Evolutionary conservation across 2,113 vertebrate species (phyloP).

Genomic region (Oreotragus oreotragus): DNA sequence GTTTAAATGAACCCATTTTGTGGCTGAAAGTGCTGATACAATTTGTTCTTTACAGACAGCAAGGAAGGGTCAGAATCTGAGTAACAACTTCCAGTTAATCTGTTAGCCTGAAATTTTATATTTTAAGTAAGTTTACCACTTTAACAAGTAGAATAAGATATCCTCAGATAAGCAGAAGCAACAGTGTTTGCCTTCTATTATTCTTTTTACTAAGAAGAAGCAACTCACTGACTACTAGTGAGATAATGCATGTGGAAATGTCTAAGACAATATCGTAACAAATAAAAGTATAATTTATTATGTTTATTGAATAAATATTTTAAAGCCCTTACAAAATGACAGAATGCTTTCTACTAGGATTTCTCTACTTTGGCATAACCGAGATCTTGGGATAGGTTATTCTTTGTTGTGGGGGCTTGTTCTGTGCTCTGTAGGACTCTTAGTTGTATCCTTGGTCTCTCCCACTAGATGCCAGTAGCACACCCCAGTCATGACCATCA

Average conservation of each 20-base stretch:
- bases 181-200: neutral
- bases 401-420: neutral
- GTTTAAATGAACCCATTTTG: slow-evolving; percentile 48
- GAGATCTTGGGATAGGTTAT: neutral
- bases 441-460: neutral
- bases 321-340: neutral
- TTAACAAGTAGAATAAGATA: neutral
- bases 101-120: neutral
- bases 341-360: neutral
- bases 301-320: neutral
- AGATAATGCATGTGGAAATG: neutral
- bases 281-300: neutral
- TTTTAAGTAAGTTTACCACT: neutral
- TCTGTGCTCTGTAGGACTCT: neutral
- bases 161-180: neutral
- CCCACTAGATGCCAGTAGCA: too few relatives aligned
- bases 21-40: neutral
- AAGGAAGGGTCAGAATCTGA: neutral
- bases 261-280: neutral
- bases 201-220: neutral
- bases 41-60: neutral
- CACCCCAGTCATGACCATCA: neutral
- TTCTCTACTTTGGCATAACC: neutral
- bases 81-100: neutral
- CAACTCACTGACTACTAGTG: neutral